Base-by-base conservation (phyloP, 2,113 vertebrate genomes). In the Hystrix brachyura region DNA sequence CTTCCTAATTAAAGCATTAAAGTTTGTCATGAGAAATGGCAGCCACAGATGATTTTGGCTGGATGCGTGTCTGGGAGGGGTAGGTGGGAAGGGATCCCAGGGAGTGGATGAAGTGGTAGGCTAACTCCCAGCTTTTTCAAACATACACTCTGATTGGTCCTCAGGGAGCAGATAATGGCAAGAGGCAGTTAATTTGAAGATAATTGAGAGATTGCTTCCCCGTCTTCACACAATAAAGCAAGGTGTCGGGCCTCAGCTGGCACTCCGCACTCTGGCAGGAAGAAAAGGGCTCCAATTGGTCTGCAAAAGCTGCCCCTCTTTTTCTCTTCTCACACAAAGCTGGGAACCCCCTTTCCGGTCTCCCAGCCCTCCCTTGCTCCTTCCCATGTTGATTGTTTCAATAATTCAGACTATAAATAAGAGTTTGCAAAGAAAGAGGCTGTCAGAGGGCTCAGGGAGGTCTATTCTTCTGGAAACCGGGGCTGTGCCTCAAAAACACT, bases 1-100 rank as follows among this genome's bases (percentile, higher is more conserved):
- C 97, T 95, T 98, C 96, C 98, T 99, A 98, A 99, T 99, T 99
- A 99, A 98, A 98, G 98, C 98, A 98, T 98, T 98, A 98, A 98
- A 98, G 93, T 96, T 98, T 94, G 60, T 91, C 97, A 98, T 98
- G 97, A 98, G 98, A 97, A 98, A 95, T 32, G 96, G 96, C 98
- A 98, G 97, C 95, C 91, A 27, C 97, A 98, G 93, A 95, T 98
- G 98, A 97, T 94, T 97, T 91, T 92, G 96, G 96, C 94, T 94
- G 90, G 48, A 92, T 8, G 7, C 10, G 27, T 38, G 90, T 88
- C 25, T 69, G 93, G 97, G 72, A 48, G 94, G 91, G 86, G 80
- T 38, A 7, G 85, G 92, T 48, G 96, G 94, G 85, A 74, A 88
- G 78, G 80, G 90, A 87, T 97, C 96, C 91, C 96, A 46, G 93